Base-by-base conservation (phyloP, 2,113 vertebrate species). In the Amblyopsis rosae region DNA sequence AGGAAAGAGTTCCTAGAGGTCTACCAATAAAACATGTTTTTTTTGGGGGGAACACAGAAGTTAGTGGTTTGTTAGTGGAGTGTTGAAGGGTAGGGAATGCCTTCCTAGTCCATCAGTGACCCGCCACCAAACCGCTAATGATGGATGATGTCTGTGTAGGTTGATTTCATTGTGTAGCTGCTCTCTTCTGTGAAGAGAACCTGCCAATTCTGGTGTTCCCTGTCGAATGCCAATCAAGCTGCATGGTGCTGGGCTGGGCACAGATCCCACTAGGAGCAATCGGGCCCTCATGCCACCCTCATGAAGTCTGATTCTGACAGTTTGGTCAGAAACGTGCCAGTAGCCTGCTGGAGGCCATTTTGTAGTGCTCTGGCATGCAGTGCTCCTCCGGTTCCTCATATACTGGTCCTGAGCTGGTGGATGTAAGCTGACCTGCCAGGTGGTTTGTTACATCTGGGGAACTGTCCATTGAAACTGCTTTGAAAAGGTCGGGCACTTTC, bases 261-360 rank as follows among this genome's bases (percentile, higher is more conserved):
- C 9, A 49, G 62, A 9, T 63, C 62, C 16, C 47, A 63, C 46
- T 63, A 63, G 45, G 26, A 46, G 47, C 49, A 10, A 2, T 48
- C 10, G 19, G 17, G 47, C 47, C 62, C 62, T 63, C 62, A 63
- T 63, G 17, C 47, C 6, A 63, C 62, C 62, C 47, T 63, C n/a
- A 63, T 51, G 62, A 12, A 63, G 47, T 63, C n/a, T 50, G 46
- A 50, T 17, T 67, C 50, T 56, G 13, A 56, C 65, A 67, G 33
- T 51, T 51, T 51, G 49, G 49, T 51, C 49, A 51, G 49, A 51
- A 51, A 51, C 49, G 49, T 11, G 12, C 12, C 49, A 51, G 9
- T 51, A 51, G 49, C 9, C 49, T 11, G 12, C 10, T 3, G 49
- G 49, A 15, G 49, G 35, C 7, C 35, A 41, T 41, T 41, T 41